Evolutionary conservation across 30 jellyfish, hydroid and myxozoan genomes (phyloP).

Genomic region (Morbakka virulenta): DNA sequence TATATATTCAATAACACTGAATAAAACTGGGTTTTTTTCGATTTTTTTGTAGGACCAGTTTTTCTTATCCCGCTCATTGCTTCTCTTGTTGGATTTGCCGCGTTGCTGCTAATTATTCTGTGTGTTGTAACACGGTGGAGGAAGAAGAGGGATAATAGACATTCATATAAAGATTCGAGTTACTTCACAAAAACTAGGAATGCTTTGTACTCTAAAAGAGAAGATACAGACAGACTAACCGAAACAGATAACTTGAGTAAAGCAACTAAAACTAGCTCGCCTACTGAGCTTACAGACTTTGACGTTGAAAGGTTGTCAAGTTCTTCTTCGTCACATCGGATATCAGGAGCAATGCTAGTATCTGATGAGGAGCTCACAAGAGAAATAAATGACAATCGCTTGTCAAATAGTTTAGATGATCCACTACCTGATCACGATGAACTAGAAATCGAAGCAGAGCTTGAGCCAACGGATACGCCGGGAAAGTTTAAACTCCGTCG

Average conservation of each 20-base stretch:
- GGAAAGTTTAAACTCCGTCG: no score
- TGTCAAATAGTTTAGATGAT: no score
- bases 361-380: no score
- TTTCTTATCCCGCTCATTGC: slow-evolving; percentile 77
- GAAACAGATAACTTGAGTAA: slow-evolving; percentile 14
- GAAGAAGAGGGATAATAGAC: slow-evolving; percentile 11
- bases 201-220: slow-evolving; percentile 39
- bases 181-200: slow-evolving; percentile 58
- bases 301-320: slow-evolving; percentile 38
- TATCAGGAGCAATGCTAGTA: no score
- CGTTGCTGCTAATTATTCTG: slow-evolving; percentile 49
- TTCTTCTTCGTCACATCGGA: slow-evolving; percentile 24
- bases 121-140: slow-evolving; percentile 51
- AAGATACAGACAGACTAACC: slow-evolving; percentile 38
- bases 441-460: no score
- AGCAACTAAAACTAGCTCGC: slow-evolving; percentile 30
- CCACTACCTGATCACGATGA: no score
- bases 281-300: slow-evolving; percentile 68
- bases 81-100: slow-evolving; percentile 58
- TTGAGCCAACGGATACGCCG: no score
- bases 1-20: background rate
- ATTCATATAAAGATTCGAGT: slow-evolving; percentile 37
- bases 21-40: background rate
- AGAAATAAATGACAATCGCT: no score
- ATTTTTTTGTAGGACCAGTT: slow-evolving; percentile 36